A percentile compares a stretch with the other conserved stretches of the same genome.
These are phyloP conservation scores for Tolypeutes matacus DNA, from an alignment of 2,797 vertebrate species.

Conservation along the genomic window DNA sequence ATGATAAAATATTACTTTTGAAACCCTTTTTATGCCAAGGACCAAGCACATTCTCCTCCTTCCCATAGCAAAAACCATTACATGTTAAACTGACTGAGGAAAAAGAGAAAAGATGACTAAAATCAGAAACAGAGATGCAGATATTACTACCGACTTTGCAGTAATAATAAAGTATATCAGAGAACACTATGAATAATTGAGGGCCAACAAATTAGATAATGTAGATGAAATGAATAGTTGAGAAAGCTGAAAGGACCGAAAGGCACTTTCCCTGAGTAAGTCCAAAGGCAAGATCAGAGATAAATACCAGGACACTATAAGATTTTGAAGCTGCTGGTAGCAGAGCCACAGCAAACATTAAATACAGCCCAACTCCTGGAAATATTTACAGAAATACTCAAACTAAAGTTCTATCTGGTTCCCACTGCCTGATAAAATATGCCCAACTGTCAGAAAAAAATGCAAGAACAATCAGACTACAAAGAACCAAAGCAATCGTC, in stretches of 20 bases:
- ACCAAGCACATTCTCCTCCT: background rate
- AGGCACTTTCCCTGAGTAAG: background rate
- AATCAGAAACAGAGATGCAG: no score
- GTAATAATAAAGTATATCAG: no score
- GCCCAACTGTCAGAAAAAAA: background rate
- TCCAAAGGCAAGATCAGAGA: background rate
- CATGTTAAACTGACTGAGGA: no score
- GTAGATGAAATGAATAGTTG: no score
- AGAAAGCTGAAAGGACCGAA: background rate
- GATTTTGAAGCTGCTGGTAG: background rate
- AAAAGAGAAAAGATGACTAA: no score
- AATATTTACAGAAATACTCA: background rate
- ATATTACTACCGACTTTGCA: no score
- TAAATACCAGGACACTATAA: background rate
- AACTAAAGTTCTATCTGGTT: background rate
- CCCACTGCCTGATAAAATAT: no score
- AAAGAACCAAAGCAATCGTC: no score
- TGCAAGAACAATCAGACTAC: background rate
- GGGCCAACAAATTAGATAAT: no score
- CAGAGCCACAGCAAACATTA: background rate
- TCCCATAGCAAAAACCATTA: background rate
- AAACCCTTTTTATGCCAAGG: background rate
- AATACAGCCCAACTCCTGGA: no score
- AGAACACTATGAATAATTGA: no score
- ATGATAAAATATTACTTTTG: background rate